Evolutionary conservation across 2,888 invertebrate species (phyloP).

Genomic region (Sinohyriopsis cumingii): DNA sequence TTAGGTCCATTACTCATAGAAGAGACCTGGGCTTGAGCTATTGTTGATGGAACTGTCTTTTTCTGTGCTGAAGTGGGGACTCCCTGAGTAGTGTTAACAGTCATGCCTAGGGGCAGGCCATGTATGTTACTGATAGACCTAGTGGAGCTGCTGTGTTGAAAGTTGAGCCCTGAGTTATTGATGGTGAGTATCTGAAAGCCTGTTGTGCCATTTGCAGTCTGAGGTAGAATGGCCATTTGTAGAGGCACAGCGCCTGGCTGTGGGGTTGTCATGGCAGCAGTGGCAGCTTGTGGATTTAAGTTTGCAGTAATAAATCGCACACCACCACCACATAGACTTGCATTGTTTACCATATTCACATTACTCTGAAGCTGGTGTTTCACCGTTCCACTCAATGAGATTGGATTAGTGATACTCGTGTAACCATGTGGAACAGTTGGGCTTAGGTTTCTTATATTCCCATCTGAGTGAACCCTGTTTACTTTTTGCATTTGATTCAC

Average conservation of each 20-base stretch:
- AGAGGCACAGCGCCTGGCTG: slow-evolving; percentile 15
- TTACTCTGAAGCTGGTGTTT: slow-evolving; percentile 9
- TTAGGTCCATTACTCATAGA: too few species aligned
- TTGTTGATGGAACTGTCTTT: too few species aligned
- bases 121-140: too few species aligned
- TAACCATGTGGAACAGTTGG: too few species aligned
- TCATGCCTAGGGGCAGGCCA: too few species aligned
- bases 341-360: slow-evolving; percentile 23
- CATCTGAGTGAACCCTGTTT: too few species aligned
- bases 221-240: slow-evolving; percentile 35
- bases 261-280: slow-evolving; percentile 15
- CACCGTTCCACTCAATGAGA: background rate
- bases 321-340: slow-evolving; percentile 11
- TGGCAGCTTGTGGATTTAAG: background rate
- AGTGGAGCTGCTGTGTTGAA: background rate
- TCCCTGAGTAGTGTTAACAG: too few species aligned
- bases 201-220: slow-evolving; percentile 25
- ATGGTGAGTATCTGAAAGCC: slow-evolving; percentile 34
- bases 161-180: slow-evolving; percentile 13
- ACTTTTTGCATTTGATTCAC: too few species aligned
- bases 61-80: too few species aligned
- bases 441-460: too few species aligned
- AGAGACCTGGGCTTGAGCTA: too few species aligned
- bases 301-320: slow-evolving; percentile 1
- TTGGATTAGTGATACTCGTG: too few species aligned